Base-by-base conservation (phyloP, 2,888 invertebrate species). In the Diploptera punctata region DNA sequence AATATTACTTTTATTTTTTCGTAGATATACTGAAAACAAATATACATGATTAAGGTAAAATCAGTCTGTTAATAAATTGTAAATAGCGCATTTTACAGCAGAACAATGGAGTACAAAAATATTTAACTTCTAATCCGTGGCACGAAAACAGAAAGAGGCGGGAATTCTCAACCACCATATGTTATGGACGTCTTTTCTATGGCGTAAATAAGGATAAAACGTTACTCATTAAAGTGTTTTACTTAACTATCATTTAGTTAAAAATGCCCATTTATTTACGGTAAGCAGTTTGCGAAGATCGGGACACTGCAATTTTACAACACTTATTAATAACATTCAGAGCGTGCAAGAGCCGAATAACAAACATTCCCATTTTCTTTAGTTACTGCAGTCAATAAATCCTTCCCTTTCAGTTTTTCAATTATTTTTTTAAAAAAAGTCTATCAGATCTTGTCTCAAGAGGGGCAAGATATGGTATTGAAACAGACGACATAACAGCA, bases 141-240 rank as follows among this genome's bases (percentile, higher is more conserved):
- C 52, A 52, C 24, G 52, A 10, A 18, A 52, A 52, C 52, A 13
- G 3, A 52, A 52, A 24, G 13, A 10, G 10, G 24, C 52, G 21
- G 24, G 3, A 52, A 10, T 5, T 33, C 26, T 13, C 7, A 1
- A 52, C 10, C n/a, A 13, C 24, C 52, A 52, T 52, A 13, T 57
- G 29, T 16, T 31, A 5, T 57, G 57, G 57, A 57, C 57, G 57
- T 57, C 57, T 29, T 47, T 10, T n/a, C 3, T 47, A 57, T 57
- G 29, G 57, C 57, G 26, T 16, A 29, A 13, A 4, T 57, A 29
- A 57, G 29, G 5, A 52, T 52, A 1, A 52, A 52, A 0, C 13
- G n/a, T n/a, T n/a, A n/a, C n/a, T 10, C 52, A 24, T 52, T 16
- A 52, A 3, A 21, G 13, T 10, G 5, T 21, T 52, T 52, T 19